Conservation (phyloP, 2,113 vertebrate genomes). For the Hypomesus transpacificus region DNA sequence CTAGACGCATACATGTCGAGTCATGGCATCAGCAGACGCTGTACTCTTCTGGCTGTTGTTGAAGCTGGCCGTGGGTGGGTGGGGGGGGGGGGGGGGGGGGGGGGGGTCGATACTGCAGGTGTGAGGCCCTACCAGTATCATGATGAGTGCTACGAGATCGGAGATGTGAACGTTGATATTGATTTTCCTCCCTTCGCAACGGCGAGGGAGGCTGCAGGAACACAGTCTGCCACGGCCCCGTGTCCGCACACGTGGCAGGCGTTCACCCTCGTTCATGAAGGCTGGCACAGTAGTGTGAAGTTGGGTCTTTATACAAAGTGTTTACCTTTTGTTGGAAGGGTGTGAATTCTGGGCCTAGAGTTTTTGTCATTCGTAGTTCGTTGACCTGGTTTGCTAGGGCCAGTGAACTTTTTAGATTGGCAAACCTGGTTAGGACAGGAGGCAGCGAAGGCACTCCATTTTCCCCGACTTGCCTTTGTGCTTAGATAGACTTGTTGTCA, state of each 20-base stretch:
- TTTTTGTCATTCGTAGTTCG: neutral
- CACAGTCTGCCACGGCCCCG: slow-evolving; percentile 9
- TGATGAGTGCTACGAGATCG: slow-evolving; percentile 67
- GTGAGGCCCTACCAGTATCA: slow-evolving; percentile 64
- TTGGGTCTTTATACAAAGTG: slow-evolving; percentile 39
- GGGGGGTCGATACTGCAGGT: slow-evolving; percentile 66
- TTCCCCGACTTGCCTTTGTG: slow-evolving; percentile 66
- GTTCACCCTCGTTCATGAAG: slow-evolving; percentile 55
- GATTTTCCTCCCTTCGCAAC: slow-evolving; percentile 57
- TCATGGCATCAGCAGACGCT: neutral
- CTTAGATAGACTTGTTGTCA: slow-evolving; percentile 75
- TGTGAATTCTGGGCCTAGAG: slow-evolving; percentile 47
- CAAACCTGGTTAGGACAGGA: slow-evolving; percentile 46
- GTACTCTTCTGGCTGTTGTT: neutral
- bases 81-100: slow-evolving; percentile 29
- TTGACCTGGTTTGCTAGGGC: slow-evolving; percentile 45
- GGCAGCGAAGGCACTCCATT: slow-evolving; percentile 61
- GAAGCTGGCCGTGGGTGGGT: neutral
- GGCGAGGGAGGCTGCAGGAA: slow-evolving; percentile 7
- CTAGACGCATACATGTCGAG: slow-evolving; percentile 34
- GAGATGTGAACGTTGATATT: slow-evolving; percentile 70
- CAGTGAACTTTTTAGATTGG: slow-evolving; percentile 42
- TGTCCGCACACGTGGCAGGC: neutral
- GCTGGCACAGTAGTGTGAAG: slow-evolving; percentile 42
- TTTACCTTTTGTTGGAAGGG: slow-evolving; percentile 31